These are phyloP conservation scores for Phalacrocorax brasilianus DNA, from an alignment of 2,113 vertebrate species.

Conservation along the genomic window DNA sequence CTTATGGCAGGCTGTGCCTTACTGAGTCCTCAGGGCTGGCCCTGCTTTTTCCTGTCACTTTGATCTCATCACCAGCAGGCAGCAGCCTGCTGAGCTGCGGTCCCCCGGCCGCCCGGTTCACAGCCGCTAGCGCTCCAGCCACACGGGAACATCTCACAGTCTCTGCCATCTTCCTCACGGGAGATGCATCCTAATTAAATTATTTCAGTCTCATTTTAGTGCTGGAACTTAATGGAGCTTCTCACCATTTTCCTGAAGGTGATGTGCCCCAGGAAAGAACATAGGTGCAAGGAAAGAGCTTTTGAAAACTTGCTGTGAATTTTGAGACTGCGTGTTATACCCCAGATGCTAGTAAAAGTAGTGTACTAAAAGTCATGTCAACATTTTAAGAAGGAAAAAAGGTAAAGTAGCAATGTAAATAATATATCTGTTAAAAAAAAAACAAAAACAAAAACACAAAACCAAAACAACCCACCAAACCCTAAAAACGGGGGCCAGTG, in stretches of 20 bases:
- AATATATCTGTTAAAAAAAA: neutral
- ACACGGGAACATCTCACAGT: neutral
- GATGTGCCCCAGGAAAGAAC: neutral
- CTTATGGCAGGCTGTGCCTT: neutral
- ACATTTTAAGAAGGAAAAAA: neutral
- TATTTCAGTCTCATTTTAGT: neutral
- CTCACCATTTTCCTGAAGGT: neutral
- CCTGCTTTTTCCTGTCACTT: neutral
- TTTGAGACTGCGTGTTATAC: neutral
- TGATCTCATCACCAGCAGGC: neutral
- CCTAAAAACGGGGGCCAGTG: neutral
- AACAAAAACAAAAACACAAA: neutral
- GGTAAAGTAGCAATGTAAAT: neutral
- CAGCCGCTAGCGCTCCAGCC: neutral
- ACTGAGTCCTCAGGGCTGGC: neutral
- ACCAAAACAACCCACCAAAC: neutral
- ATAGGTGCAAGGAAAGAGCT: neutral
- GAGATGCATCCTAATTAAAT: neutral
- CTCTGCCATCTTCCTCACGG: neutral
- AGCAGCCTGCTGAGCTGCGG: fast-evolving
- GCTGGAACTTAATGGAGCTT: neutral
- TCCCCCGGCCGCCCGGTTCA: fast-evolving
- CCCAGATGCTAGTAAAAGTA: neutral
- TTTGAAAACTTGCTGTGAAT: neutral
- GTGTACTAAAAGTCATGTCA: neutral